Conservation (phyloP, 2,797 vertebrate species). For the Pangasius djambal region DNA sequence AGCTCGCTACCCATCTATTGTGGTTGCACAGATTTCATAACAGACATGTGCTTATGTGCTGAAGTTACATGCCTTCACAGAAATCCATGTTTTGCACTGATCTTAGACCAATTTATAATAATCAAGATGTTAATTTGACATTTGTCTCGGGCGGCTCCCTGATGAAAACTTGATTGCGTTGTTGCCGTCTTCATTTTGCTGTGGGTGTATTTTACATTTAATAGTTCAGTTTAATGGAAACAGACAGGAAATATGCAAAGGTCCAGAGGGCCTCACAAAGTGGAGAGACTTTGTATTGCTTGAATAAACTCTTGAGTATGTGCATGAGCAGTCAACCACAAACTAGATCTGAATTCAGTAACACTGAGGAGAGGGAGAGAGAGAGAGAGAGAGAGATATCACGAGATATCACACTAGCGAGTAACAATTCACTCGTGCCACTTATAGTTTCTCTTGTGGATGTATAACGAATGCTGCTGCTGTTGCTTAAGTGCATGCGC, state of each 20-base stretch:
- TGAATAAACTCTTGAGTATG: slow-evolving; percentile 15
- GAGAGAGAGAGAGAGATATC: background rate
- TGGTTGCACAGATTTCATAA: background rate
- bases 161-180: background rate
- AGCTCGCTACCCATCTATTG: background rate
- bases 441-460: background rate
- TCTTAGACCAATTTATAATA: background rate
- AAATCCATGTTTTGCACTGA: background rate
- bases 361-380: background rate
- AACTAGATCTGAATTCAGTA: slow-evolving; percentile 1
- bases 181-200: background rate
- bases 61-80: background rate
- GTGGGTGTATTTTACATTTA: background rate
- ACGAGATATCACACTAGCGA: background rate
- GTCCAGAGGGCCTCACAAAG: background rate
- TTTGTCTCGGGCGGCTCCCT: background rate
- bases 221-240: background rate
- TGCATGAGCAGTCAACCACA: background rate
- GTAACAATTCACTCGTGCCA: background rate
- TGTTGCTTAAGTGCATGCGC: background rate
- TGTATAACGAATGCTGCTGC: background rate
- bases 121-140: background rate
- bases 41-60: background rate
- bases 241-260: background rate
- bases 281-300: background rate